phyloP scores from a whole-genome alignment of 2,888 invertebrate species.

The Phorcus lineatus region DNA sequence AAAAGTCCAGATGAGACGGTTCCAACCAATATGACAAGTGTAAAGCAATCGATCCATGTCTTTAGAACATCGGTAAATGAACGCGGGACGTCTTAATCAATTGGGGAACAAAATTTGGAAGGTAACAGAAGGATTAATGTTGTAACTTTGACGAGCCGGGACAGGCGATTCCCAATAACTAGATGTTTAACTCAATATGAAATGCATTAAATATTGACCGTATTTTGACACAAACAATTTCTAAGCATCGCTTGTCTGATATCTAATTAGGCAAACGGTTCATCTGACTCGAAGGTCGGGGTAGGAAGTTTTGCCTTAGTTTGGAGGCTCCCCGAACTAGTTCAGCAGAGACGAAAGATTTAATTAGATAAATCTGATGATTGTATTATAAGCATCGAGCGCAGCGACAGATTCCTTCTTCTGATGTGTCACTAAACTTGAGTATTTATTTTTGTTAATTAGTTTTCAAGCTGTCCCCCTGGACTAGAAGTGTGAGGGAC shows the following conservation, averaged over 20 bases:
- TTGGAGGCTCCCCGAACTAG: not conserved
- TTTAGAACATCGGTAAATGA: not conserved
- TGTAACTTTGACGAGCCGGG: not conserved
- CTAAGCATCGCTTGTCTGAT: not conserved
- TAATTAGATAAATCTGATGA: conserved; percentile 6
- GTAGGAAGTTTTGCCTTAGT: not conserved
- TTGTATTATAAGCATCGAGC: not conserved
- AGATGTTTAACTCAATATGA: not conserved
- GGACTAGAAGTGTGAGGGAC: not conserved
- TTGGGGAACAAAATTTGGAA: not conserved
- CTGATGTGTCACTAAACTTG: not conserved
- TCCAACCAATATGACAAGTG: not conserved
- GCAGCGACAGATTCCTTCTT: not conserved
- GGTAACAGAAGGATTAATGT: not conserved
- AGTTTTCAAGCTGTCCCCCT: not conserved
- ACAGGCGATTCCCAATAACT: not conserved
- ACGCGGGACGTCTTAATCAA: not conserved
- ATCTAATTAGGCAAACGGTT: not conserved
- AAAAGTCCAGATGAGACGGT: not conserved
- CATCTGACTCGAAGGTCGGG: not conserved
- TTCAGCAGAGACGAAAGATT: not conserved
- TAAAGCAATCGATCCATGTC: not conserved
- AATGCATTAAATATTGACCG: conserved; percentile 5
- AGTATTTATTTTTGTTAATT: conserved; percentile 11
- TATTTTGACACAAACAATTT: conserved; percentile 10